Conservation (phyloP, 92 coral and sea anemone genomes). For the Diadumene lineata region DNA sequence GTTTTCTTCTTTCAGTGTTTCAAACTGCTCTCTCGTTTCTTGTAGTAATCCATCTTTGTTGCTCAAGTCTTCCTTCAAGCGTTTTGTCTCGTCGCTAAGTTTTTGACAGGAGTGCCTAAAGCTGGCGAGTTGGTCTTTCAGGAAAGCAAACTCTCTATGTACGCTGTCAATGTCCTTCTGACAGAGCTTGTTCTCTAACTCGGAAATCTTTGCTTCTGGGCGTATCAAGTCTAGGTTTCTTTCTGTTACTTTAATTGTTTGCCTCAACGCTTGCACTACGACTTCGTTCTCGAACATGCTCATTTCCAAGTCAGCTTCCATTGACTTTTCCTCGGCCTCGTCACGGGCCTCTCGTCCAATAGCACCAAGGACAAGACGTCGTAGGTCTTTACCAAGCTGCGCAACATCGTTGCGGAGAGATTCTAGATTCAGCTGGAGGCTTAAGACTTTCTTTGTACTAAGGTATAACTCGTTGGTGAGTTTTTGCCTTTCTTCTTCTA, state of each 20-base stretch:
- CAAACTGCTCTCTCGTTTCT: slow-evolving; percentile 47
- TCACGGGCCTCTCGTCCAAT: slow-evolving; percentile 43
- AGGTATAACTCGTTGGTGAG: slow-evolving; percentile 70
- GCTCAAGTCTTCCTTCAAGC: slow-evolving; percentile 54
- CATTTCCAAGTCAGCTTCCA: slow-evolving; percentile 54
- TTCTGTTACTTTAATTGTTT: slow-evolving; percentile 63
- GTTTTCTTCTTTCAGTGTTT: slow-evolving; percentile 61
- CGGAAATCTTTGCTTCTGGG: slow-evolving; percentile 68
- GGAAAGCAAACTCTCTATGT: slow-evolving; percentile 71
- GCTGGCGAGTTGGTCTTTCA: slow-evolving; percentile 59
- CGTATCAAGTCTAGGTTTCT: slow-evolving; percentile 66
- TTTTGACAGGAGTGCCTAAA: slow-evolving; percentile 62
- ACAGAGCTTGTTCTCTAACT: slow-evolving; percentile 60
- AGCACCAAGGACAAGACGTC: slow-evolving; percentile 43
- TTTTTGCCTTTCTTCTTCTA: slow-evolving; percentile 63
- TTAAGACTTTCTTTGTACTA: slow-evolving; percentile 74
- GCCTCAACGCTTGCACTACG: slow-evolving; percentile 59
- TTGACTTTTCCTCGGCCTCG: slow-evolving; percentile 45
- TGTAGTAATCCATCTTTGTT: slow-evolving; percentile 51
- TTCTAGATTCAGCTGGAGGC: slow-evolving; percentile 72
- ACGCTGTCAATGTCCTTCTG: slow-evolving; percentile 76
- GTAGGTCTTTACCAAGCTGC: slow-evolving; percentile 63
- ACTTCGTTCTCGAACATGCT: slow-evolving; percentile 47
- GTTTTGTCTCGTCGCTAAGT: slow-evolving; percentile 62
- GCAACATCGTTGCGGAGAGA: slow-evolving; percentile 64